These are phyloP conservation scores for Drosophila hawaiiensis DNA, from an alignment of 2,888 invertebrate genomes.

Conservation along the genomic window DNA sequence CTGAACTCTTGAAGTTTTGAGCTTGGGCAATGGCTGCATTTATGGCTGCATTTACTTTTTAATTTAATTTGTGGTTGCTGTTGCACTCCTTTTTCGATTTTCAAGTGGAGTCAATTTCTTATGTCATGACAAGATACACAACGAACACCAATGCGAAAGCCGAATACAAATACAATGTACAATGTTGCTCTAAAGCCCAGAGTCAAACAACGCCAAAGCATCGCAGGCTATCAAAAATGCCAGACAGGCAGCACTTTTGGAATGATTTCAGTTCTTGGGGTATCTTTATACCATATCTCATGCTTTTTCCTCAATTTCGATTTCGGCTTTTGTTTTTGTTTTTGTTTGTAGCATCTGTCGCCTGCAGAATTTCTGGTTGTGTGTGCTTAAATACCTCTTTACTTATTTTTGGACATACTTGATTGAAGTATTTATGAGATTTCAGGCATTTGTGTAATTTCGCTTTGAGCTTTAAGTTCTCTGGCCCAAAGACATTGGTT, in stretches of 20 bases:
- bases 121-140: slow-evolving; percentile 75
- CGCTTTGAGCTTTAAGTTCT: slow-evolving; percentile 69
- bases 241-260: slow-evolving; percentile 49
- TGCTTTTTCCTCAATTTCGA: slow-evolving; percentile 37
- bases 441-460: slow-evolving; percentile 82
- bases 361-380: slow-evolving; percentile 39
- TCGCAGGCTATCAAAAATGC: slow-evolving; percentile 48
- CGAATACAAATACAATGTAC: slow-evolving; percentile 36
- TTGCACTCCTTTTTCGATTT: slow-evolving; percentile 76
- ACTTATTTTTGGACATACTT: slow-evolving; percentile 80
- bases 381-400: slow-evolving; percentile 76
- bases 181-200: slow-evolving; percentile 41
- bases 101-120: slow-evolving; percentile 82
- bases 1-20: slow-evolving; percentile 40
- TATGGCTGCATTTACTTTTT: slow-evolving; percentile 78
- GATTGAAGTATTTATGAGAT: slow-evolving; percentile 83
- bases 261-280: slow-evolving; percentile 34
- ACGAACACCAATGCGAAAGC: slow-evolving; percentile 46
- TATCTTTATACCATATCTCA: slow-evolving; percentile 36
- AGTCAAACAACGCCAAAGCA: slow-evolving; percentile 46
- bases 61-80: slow-evolving; percentile 67
- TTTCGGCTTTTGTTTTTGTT: slow-evolving; percentile 42
- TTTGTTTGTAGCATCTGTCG: slow-evolving; percentile 44
- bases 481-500: slow-evolving; percentile 31
- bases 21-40: slow-evolving; percentile 59